Percentiles rank a stretch among this genome's conserved stretches.
These are phyloP conservation scores for Nymphalis io DNA, from an alignment of 1,140 invertebrate species.

Conservation along the genomic window DNA sequence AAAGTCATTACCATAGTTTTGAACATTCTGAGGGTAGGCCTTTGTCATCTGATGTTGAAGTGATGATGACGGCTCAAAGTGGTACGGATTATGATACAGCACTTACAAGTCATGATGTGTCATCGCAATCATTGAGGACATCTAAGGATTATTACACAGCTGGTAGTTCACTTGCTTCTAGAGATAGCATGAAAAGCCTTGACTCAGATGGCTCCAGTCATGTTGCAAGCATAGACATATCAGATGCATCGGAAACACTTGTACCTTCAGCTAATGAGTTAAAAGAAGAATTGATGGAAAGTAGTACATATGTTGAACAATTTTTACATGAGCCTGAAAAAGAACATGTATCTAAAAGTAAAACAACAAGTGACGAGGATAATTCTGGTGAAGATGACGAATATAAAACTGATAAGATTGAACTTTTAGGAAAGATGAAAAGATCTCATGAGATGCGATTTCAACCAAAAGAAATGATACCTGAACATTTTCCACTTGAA, in stretches of 20 bases:
- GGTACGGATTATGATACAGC: slow-evolving; percentile 95
- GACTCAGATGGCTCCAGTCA: slow-evolving; percentile 94
- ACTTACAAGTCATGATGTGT: slow-evolving; percentile 88
- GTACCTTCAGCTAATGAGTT: slow-evolving; percentile 88
- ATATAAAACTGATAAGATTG: slow-evolving; percentile 59
- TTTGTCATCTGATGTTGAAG: slow-evolving; percentile 93
- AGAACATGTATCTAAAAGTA: slow-evolving; percentile 52
- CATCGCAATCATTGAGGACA: slow-evolving; percentile 84
- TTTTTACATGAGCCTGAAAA: slow-evolving; percentile 74
- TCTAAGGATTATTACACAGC: slow-evolving; percentile 93
- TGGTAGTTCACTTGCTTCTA: slow-evolving; percentile 90
- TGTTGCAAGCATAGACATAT: slow-evolving; percentile 92
- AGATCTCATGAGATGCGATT: slow-evolving; percentile 95
- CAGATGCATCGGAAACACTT: slow-evolving; percentile 94
- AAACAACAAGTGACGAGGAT: slow-evolving; percentile 74
- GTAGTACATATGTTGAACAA: slow-evolving; percentile 76
- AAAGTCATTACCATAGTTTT: slow-evolving; percentile 94
- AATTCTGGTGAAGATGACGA: slow-evolving; percentile 80
- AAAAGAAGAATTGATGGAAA: slow-evolving; percentile 80
- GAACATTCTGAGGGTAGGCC: slow-evolving; percentile 92
- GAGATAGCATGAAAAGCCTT: slow-evolving; percentile 93
- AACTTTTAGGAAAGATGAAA: slow-evolving; percentile 88
- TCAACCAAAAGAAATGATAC: slow-evolving; percentile 84
- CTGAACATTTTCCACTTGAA: slow-evolving; percentile 74
- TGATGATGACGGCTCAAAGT: slow-evolving; percentile 83